Base-by-base conservation (phyloP, 2,113 vertebrate species). In the Passer domesticus region DNA sequence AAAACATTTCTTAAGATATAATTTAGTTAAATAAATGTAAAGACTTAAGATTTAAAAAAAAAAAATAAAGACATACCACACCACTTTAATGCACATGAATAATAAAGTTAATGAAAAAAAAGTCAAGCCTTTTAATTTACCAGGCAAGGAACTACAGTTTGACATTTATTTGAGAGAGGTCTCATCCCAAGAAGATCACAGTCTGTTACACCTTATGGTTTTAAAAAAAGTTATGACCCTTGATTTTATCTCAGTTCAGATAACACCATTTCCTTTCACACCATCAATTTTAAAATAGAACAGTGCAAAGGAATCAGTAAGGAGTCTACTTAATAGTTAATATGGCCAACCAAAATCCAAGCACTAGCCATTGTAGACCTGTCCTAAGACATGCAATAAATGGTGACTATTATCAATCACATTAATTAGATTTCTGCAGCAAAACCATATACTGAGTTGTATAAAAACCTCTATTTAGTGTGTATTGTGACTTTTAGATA, bases 81-180 rank as follows among this genome's bases (percentile, higher is more conserved):
- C 11, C 20, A 64, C 13, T 87, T 24, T 56, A 83, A 77, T 4
- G 5, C 55, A 52, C 5, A 41, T 35, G 30, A 82, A 91, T 56
- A 72, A 31, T 63, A 87, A 89, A 95, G 27, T 77, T 83, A 94
- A 92, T 79, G 84, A 62, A 67, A 20, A 94, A 93, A 89, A 95
- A 89, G 35, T 85, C 33, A 63, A 55, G 11, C 44, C 33, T 91
- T 25, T 59, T 49, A 82, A 92, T 87, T 94, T 90, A 91, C 89
- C 41, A 67, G 72, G 41, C 63, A 94, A 88, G 79, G 41, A 92
- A 75, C 11, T 83, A 37, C 27, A 86, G 25, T 68, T 58, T 86
- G 68, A 91, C 56, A 82, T 73, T 95, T 92, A 95, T 84, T 37
- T 92, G 76, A 77, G 49, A 85, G 55, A 85, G 28, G 53, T 31